These are phyloP conservation scores for Zaprionus tsacasi DNA, from an alignment of 1,140 invertebrate species.

Conservation along the genomic window DNA sequence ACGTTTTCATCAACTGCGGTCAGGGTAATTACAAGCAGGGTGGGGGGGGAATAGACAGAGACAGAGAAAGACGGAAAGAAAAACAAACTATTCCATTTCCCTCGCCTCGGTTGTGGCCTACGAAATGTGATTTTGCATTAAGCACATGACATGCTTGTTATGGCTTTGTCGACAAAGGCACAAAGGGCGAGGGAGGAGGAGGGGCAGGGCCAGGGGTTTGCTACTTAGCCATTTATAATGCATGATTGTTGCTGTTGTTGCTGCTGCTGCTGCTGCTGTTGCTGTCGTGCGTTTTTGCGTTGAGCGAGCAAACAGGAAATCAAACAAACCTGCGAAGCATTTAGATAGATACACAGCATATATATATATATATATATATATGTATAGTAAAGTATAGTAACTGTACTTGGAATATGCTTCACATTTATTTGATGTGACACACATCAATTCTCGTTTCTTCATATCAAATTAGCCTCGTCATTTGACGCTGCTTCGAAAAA, in stretches of 20 bases:
- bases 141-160: slow-evolving; percentile 21
- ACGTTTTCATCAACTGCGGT: slow-evolving; percentile 17
- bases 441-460: slow-evolving; percentile 16
- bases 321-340: background rate
- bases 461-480: slow-evolving; percentile 18
- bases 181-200: background rate
- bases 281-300: slow-evolving; percentile 1
- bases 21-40: slow-evolving; percentile 27
- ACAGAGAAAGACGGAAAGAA: background rate
- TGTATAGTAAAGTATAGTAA: no score
- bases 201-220: background rate
- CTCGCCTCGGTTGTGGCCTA: background rate
- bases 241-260: slow-evolving; percentile 14
- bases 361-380: background rate
- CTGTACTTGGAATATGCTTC: background rate
- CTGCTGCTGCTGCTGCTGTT: slow-evolving; percentile 2
- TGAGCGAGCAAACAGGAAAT: slow-evolving; percentile 20
- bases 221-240: slow-evolving; percentile 38
- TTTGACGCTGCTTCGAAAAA: background rate
- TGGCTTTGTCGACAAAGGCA: background rate
- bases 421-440: slow-evolving; percentile 10
- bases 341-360: background rate
- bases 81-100: slow-evolving; percentile 2
- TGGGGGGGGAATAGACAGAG: background rate
- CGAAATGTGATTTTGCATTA: slow-evolving; percentile 35